Evolutionary conservation across 2,888 invertebrate species (phyloP).

Genomic region (Heteropelma amictum): DNA sequence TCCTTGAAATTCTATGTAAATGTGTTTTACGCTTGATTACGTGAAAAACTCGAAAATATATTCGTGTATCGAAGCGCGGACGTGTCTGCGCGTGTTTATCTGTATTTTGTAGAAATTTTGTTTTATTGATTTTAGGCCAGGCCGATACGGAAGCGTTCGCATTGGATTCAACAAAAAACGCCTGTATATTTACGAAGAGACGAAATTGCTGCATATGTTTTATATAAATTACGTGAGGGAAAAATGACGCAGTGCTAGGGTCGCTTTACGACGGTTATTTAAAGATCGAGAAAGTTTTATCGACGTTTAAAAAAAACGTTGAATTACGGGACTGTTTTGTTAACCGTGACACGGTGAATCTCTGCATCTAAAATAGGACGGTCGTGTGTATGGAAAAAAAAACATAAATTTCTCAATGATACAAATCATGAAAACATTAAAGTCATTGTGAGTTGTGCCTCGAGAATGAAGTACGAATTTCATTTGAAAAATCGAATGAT

Average conservation of each 20-base stretch:
- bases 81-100: not conserved
- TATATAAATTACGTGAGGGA: not conserved
- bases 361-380: too few species aligned
- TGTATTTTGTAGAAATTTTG: not conserved
- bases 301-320: too few species aligned
- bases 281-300: conserved; percentile 5
- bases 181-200: not conserved
- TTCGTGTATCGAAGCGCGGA: not conserved
- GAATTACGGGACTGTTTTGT: too few species aligned
- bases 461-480: too few species aligned
- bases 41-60: not conserved
- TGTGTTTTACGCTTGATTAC: too few species aligned
- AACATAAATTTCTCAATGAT: too few species aligned
- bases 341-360: too few species aligned
- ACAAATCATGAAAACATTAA: too few species aligned
- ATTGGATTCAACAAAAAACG: not conserved
- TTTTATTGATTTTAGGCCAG: conserved; percentile 2
- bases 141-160: not conserved
- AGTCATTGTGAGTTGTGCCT: too few species aligned
- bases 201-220: not conserved
- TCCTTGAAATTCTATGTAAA: not conserved
- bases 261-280: not conserved
- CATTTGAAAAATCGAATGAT: too few species aligned
- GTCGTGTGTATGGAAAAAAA: too few species aligned
- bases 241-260: not conserved